Evolutionary conservation across 1,140 invertebrate genomes (phyloP), one percentile per base, ranked within the genome.

Genomic region (Tigriopus japonicus): DNA sequence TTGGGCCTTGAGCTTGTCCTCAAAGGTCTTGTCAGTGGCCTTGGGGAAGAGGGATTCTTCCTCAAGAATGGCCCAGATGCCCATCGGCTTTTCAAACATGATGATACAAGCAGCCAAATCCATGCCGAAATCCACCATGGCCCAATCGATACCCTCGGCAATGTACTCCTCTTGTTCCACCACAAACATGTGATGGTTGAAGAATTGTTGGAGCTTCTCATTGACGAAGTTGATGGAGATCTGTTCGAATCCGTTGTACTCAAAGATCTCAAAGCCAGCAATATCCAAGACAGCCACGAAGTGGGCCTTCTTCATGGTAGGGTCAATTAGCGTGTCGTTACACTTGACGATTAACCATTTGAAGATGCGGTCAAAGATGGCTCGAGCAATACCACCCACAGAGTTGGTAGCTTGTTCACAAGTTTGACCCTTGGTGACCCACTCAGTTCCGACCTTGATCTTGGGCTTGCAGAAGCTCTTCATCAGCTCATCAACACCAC

Each of bases 241-340:
- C 67, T 80, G 78, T 69, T 80, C 78, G 67, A 80, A 81, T 42
- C 75, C 75, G n/a, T 61, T 74, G 59, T 61, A 61, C 24, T 96
- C 94, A 82, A 98, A 98, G 79, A 98, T 98, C 79, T 98, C 95
- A 76, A 98, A 98, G 81, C 94, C 94, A 77, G 94, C 94, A 81
- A 98, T 98, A 89, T 98, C 95, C 80, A 98, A 82, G 77, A 98
- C 95, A 89, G 95, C 88, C 75, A 96, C 96, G 80, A 96, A 96
- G 78, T 90, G 87, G 75, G 90, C 87, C 74, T 91, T 85, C 78
- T 95, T 95, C 73, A 92, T 87, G 75, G 95, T 90, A 68, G 91
- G 95, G 77, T 96, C 92, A 55, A 61, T 61, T 73, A 97, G 79
- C 68, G 92, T 96, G 74, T 93, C 89, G 84, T 97, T 96, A 86